These are phyloP conservation scores for Orchesella flavescens DNA, from an alignment of 2,888 invertebrate species.

Conservation along the genomic window DNA sequence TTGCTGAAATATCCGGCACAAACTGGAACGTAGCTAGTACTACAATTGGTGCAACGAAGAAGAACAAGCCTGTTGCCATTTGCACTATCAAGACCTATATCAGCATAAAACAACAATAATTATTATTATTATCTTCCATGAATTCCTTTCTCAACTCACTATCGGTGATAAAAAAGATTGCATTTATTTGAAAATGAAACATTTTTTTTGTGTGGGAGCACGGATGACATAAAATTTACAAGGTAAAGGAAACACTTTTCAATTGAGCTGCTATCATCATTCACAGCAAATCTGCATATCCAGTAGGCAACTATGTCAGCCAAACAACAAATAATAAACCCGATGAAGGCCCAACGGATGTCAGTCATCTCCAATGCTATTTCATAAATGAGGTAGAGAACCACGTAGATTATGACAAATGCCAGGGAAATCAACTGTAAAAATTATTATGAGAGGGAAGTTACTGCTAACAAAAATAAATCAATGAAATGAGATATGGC, in stretches of 20 bases:
- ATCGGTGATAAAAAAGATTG: no score
- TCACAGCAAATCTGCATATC: conserved; percentile 31
- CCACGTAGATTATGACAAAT: conserved; percentile 19
- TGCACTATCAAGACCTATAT: conserved; percentile 15
- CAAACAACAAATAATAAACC: conserved; percentile 17
- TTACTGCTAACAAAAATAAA: not conserved
- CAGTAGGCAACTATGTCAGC: conserved; percentile 33
- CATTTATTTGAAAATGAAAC: no score
- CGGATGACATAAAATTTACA: conserved; percentile 5
- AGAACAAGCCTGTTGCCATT: conserved; percentile 17
- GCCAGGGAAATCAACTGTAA: conserved; percentile 13
- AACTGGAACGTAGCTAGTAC: conserved; percentile 15
- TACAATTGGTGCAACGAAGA: conserved; percentile 23
- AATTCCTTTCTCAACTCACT: no score
- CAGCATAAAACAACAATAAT: not conserved
- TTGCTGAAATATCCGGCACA: conserved; percentile 1
- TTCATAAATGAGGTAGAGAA: conserved; percentile 23
- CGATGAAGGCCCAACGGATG: conserved; percentile 32
- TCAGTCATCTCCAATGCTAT: conserved; percentile 30
- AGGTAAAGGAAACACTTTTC: conserved; percentile 12
- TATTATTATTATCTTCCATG: no score
- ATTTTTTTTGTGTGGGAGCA: no score
- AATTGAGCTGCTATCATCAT: not conserved
- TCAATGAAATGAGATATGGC: no score
- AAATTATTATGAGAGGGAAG: not conserved